Conservation (phyloP, 2,888 invertebrate genomes). For the Thereva unica region DNA sequence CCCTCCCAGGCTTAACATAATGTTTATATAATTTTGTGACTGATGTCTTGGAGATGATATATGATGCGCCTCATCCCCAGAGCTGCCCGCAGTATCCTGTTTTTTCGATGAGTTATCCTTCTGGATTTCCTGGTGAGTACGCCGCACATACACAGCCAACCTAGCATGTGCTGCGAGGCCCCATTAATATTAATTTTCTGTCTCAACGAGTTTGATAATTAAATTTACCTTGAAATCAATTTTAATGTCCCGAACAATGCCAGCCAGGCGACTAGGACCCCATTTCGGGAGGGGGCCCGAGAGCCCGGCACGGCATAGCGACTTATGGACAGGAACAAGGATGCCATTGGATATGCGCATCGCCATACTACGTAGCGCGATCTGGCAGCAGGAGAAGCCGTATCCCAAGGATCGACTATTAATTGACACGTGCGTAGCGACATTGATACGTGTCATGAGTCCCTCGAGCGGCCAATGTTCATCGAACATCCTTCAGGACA, state of each 20-base stretch:
- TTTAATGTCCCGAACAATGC: constrained; percentile 39
- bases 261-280: neutral
- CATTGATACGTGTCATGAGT: constrained; percentile 38
- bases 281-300: neutral
- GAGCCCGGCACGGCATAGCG: neutral
- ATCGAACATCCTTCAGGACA: neutral
- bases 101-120: constrained; percentile 36
- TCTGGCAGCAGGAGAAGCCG: no score
- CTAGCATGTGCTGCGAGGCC: constrained; percentile 27
- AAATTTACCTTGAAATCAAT: constrained; percentile 44
- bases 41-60: constrained; percentile 42
- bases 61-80: constrained; percentile 35
- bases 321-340: constrained; percentile 28
- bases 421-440: constrained; percentile 42
- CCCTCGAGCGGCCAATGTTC: neutral
- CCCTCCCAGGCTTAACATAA: constrained; percentile 39
- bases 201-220: constrained; percentile 44
- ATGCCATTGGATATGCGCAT: constrained; percentile 6
- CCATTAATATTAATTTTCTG: constrained; percentile 44
- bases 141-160: constrained; percentile 30
- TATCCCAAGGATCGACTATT: constrained; percentile 15
- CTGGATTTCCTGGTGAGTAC: constrained; percentile 32
- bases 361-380: neutral
- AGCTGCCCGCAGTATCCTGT: constrained; percentile 32
- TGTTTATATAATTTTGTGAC: constrained; percentile 43